A percentile compares a stretch with the other conserved stretches of the same genome.
Conservation (phyloP, 2,113 vertebrate species). For the Holacanthus passer region DNA sequence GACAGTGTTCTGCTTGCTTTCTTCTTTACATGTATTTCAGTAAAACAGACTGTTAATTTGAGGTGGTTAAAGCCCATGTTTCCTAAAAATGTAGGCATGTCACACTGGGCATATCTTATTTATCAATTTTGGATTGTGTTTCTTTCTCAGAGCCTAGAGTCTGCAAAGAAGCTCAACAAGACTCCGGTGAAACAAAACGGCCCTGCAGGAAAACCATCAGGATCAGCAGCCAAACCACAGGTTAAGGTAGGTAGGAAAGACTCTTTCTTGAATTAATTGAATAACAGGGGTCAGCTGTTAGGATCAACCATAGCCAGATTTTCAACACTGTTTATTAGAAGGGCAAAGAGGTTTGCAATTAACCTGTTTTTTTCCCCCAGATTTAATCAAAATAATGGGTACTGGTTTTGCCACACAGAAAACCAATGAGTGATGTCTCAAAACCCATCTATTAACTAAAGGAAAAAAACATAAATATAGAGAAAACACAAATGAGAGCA, state of each 20-base stretch:
- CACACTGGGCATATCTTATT: neutral
- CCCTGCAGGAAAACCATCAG: slow-evolving; percentile 76
- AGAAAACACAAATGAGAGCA: too few species aligned
- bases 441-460: too few species aligned
- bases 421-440: too few species aligned
- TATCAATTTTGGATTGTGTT: neutral
- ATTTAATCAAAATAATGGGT: too few species aligned
- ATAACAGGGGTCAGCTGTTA: too few species aligned
- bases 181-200: slow-evolving; percentile 79
- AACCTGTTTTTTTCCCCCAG: too few species aligned
- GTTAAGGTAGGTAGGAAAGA: slow-evolving; percentile 80
- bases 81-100: neutral
- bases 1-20: neutral
- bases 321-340: too few species aligned
- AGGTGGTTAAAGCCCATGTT: neutral
- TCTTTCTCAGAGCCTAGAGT: slow-evolving; percentile 64
- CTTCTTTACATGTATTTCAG: neutral
- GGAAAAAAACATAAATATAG: too few species aligned
- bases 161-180: slow-evolving; percentile 79
- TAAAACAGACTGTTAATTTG: neutral
- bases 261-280: too few species aligned
- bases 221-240: slow-evolving; percentile 70
- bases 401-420: too few species aligned
- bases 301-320: too few species aligned
- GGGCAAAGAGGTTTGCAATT: too few species aligned